Percentiles rank a stretch among this genome's conserved stretches.
Conservation (phyloP, 2,113 vertebrate genomes). For the Prochilodus magdalenae region DNA sequence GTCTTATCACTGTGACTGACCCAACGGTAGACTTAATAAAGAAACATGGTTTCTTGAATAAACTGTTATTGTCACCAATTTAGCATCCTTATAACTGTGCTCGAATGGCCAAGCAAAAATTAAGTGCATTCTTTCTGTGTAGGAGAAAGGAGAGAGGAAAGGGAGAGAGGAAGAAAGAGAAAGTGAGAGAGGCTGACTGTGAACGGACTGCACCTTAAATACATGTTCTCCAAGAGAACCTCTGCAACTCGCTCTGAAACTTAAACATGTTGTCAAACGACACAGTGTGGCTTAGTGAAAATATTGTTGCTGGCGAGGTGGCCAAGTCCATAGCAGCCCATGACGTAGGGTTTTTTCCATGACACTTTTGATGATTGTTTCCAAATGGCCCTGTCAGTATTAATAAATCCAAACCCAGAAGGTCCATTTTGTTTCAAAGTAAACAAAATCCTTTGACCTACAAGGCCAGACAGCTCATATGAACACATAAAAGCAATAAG, state of each 20-base stretch:
- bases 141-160: background rate
- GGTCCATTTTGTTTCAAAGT: conserved; percentile 75
- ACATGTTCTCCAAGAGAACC: conserved; percentile 6
- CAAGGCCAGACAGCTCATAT: conserved; percentile 48
- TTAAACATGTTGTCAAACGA: conserved; percentile 55
- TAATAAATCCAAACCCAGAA: conserved; percentile 69
- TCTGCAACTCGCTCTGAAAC: conserved; percentile 52
- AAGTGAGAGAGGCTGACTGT: background rate
- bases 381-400: conserved; percentile 80
- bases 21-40: no score
- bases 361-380: conserved; percentile 81
- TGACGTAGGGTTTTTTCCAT: conserved; percentile 78
- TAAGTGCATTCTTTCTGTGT: background rate
- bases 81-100: background rate
- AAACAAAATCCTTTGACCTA: conserved; percentile 71
- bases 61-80: background rate
- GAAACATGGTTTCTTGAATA: no score
- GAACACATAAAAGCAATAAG: conserved; percentile 54
- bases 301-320: conserved; percentile 77
- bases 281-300: conserved; percentile 68
- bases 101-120: background rate
- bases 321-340: conserved; percentile 61
- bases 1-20: no score
- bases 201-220: background rate
- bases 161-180: background rate